Evolutionary conservation across 2,888 invertebrate species (phyloP).

Genomic region (Dusona sp.): DNA sequence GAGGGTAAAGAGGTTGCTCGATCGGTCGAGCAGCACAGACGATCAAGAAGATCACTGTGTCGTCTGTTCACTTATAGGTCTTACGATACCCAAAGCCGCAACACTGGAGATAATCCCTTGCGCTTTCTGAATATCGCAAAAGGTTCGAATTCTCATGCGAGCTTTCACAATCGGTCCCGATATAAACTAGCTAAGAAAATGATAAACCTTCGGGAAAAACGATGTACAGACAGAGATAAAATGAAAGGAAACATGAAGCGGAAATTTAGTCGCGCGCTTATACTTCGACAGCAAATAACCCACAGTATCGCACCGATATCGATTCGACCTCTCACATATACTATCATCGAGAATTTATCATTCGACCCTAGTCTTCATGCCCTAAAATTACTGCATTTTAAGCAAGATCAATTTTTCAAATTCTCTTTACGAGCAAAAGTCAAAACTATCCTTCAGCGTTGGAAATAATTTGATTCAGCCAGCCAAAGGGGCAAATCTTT

Average conservation of each 20-base stretch:
- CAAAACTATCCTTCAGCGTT: slow-evolving; percentile 26
- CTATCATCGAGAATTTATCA: background rate
- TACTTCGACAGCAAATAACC: slow-evolving; percentile 29
- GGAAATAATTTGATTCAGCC: slow-evolving; percentile 42
- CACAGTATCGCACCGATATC: slow-evolving; percentile 18
- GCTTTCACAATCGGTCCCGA: background rate
- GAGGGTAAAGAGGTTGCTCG: slow-evolving; percentile 46
- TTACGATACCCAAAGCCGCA: slow-evolving; percentile 43
- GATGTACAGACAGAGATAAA: slow-evolving; percentile 15
- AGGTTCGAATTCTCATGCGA: slow-evolving; percentile 50
- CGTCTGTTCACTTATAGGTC: slow-evolving; percentile 40
- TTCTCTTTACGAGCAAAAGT: slow-evolving; percentile 1
- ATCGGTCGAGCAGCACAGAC: slow-evolving; percentile 51
- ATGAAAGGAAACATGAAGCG: slow-evolving; percentile 18
- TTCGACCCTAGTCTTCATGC: background rate
- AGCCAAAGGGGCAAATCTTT: slow-evolving; percentile 25
- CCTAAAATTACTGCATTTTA: background rate
- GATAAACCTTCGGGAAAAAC: background rate
- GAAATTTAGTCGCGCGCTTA: slow-evolving; percentile 15
- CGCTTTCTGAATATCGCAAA: slow-evolving; percentile 48
- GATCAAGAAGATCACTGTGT: slow-evolving; percentile 43
- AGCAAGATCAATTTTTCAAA: background rate
- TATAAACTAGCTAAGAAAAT: slow-evolving; percentile 33
- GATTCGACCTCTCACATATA: slow-evolving; percentile 14
- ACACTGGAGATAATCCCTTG: slow-evolving; percentile 61